A percentile compares a stretch with the other conserved stretches of the same genome.
phyloP scores from a whole-genome alignment of 2,113 vertebrate genomes.

The Macrotis lagotis region DNA sequence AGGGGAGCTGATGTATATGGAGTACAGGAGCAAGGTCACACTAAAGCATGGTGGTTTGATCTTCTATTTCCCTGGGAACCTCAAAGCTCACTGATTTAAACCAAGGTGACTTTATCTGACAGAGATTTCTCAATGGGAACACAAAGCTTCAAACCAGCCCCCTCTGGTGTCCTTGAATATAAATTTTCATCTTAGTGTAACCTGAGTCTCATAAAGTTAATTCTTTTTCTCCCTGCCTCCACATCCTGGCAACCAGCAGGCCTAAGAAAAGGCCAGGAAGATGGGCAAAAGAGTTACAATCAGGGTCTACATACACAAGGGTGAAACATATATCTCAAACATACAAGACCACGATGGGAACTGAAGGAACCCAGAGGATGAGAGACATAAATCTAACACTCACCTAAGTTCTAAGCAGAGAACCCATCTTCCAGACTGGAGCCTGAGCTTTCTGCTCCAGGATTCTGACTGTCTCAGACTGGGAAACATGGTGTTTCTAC shows the following conservation, averaged over 20 bases:
- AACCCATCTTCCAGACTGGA: slow-evolving; percentile 46
- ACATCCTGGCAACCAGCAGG: neutral
- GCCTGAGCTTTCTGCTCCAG: slow-evolving; percentile 31
- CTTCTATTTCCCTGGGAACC: slow-evolving; percentile 38
- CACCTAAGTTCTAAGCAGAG: slow-evolving; percentile 45
- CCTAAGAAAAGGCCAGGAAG: neutral
- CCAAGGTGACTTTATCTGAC: neutral
- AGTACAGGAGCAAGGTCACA: slow-evolving; percentile 6
- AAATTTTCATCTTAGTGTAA: neutral
- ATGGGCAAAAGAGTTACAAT: neutral
- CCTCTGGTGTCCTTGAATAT: neutral
- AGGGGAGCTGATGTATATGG: slow-evolving; percentile 30
- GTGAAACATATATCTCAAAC: slow-evolving; percentile 1
- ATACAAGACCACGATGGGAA: neutral
- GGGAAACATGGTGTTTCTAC: neutral
- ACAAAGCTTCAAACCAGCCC: neutral
- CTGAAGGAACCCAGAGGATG: neutral
- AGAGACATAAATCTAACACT: slow-evolving; percentile 6
- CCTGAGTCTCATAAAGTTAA: neutral
- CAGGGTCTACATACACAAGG: neutral
- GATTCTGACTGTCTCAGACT: slow-evolving; percentile 39
- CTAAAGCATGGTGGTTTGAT: neutral
- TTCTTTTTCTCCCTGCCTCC: neutral
- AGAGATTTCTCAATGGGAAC: neutral
- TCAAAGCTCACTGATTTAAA: slow-evolving; percentile 27